phyloP scores from a whole-genome alignment of 1,140 invertebrate species.

The Drosophila pseudoananassae region DNA sequence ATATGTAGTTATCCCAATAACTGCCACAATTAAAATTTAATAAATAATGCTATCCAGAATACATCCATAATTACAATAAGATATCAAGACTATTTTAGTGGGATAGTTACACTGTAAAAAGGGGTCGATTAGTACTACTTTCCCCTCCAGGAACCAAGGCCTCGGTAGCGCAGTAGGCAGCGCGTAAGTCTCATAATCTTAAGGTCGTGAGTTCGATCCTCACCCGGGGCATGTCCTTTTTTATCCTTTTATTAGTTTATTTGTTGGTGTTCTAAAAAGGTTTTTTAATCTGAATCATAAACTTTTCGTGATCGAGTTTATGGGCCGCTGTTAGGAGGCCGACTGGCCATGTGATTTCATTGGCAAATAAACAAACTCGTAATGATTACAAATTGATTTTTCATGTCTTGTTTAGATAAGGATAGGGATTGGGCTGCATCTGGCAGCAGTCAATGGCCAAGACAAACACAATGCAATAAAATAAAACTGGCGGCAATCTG shows the following conservation, averaged over 20 bases:
- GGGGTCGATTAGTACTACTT: no score
- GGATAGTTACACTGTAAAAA: no score
- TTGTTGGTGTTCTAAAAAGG: not conserved
- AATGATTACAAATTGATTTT: slow-evolving; percentile 72
- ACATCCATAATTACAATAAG: no score
- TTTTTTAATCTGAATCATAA: slow-evolving; percentile 10
- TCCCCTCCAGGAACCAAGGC: slow-evolving; percentile 71
- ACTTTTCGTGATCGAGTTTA: not conserved
- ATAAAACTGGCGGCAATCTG: slow-evolving; percentile 70
- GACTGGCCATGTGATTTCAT: slow-evolving; percentile 35
- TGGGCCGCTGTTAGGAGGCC: not conserved
- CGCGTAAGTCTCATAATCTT: slow-evolving; percentile 99
- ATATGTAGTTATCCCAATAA: not conserved
- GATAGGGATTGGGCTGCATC: slow-evolving; percentile 31
- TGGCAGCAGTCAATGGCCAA: slow-evolving; percentile 46
- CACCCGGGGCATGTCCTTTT: slow-evolving; percentile 92
- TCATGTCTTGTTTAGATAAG: slow-evolving; percentile 23
- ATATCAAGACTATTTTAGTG: no score
- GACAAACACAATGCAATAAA: slow-evolving; percentile 57
- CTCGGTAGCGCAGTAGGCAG: slow-evolving; percentile 96
- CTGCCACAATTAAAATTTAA: not conserved
- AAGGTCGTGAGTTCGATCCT: slow-evolving; percentile 98
- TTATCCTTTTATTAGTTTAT: not conserved
- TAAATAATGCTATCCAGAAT: no score
- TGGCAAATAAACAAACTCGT: slow-evolving; percentile 47